Base-by-base conservation (phyloP, 2,113 vertebrate genomes). In the Cyanocitta stelleri region DNA sequence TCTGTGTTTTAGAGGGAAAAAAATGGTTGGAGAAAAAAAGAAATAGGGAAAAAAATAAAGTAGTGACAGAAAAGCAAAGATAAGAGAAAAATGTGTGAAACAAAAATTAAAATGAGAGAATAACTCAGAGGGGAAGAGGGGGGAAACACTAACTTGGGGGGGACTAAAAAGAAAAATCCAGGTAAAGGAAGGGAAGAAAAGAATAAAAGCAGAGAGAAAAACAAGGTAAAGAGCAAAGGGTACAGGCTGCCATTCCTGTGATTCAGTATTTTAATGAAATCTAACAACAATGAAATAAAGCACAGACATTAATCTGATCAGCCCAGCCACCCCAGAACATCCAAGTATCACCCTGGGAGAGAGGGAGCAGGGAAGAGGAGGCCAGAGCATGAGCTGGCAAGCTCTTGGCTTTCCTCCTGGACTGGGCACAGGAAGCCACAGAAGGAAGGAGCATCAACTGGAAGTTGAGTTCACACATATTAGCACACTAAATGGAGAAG, bases 401-500 rank as follows among this genome's bases (percentile, higher is more conserved):
- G 68, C 37, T 71, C 37, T 71, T 5, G 2, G 29, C 63, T 74
- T 6, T 51, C 51, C 62, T 39, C 13, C n/a, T 62, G 51, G 59
- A 52, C 44, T 1, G 6, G 37, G 37, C 72, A 71, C 48, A 83
- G 59, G 66, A 84, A 87, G 54, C 20, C 48, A 59, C 43, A 72
- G 44, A 67, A 68, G 72, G 74, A 84, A 87, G 30, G 16, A 91
- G 17, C 72, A 30, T 41, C 76, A 35, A 56, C 16, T 71, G 61
- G n/a, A 94, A 94, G 69, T 8, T 30, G 44, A 93, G 61, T 74
- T 96, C 88, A 84, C 85, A 78, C 19, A 1, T 84, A 78, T 68
- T 85, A 93, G 61, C 41, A 84, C 13, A 13, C 56, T 68, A 90
- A 94, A 92, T 87, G 73, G 92, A 93, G 95, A 96, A 90, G 83